phyloP scores from a whole-genome alignment of 2,797 vertebrate species.

The Pangasius sanitwongsei region DNA sequence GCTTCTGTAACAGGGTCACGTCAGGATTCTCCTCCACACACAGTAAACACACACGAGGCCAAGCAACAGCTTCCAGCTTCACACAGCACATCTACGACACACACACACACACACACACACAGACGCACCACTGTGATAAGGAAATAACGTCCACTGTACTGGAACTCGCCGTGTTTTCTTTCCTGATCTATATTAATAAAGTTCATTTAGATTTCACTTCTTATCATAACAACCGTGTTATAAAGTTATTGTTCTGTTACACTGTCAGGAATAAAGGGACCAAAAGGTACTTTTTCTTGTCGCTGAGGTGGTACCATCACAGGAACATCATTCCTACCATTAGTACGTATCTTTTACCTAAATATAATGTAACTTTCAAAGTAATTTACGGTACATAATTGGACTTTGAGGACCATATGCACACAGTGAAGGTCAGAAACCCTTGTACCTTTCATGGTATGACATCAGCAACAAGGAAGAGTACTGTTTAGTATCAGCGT shows the following conservation, averaged over 20 bases:
- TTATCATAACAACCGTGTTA: not conserved
- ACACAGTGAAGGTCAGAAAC: not conserved
- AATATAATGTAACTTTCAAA: not conserved
- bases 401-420: not conserved
- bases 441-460: not conserved
- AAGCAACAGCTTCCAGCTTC: slow-evolving; percentile 4
- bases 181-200: not conserved
- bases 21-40: slow-evolving; percentile 42
- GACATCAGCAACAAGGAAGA: not conserved
- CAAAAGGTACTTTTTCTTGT: not conserved
- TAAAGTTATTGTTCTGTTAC: not conserved
- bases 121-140: not conserved
- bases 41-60: slow-evolving; percentile 43
- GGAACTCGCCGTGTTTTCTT: not conserved
- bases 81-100: not conserved
- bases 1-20: slow-evolving; percentile 34
- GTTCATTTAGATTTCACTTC: not conserved
- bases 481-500: not conserved
- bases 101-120: slow-evolving; percentile 11
- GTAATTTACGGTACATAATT: not conserved
- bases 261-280: not conserved
- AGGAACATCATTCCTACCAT: not conserved
- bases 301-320: not conserved
- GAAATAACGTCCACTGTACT: not conserved
- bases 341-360: not conserved